phyloP scores from a whole-genome alignment of 2,113 vertebrate species.

The Upupa epops region DNA sequence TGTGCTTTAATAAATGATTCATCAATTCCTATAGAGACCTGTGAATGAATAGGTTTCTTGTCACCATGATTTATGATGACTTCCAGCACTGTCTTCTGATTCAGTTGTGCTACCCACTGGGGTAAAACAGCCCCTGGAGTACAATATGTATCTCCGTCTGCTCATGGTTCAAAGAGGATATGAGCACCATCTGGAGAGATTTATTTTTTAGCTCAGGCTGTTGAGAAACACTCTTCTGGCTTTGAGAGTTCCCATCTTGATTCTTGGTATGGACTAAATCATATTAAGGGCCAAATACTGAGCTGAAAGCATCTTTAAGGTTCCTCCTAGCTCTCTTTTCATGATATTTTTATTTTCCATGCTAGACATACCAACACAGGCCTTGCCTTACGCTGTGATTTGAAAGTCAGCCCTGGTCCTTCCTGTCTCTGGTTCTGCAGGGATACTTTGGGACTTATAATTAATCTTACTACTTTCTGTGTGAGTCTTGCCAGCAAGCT shows the following conservation, averaged over 20 bases:
- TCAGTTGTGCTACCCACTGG: background rate
- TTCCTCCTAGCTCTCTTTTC: background rate
- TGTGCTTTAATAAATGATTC: constrained; percentile 52
- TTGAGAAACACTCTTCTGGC: background rate
- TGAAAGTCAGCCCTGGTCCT: background rate
- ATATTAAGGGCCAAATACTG: background rate
- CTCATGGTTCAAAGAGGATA: background rate
- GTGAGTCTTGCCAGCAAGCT: background rate
- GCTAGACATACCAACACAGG: too few relatives aligned
- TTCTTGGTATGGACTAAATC: background rate
- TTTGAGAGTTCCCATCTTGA: background rate
- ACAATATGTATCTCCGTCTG: constrained; percentile 10
- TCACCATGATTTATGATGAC: background rate
- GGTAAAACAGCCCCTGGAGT: constrained; percentile 41
- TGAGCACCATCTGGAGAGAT: constrained; percentile 23
- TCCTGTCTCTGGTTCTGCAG: background rate
- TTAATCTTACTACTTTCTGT: background rate
- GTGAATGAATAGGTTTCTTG: constrained; percentile 10
- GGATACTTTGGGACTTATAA: background rate
- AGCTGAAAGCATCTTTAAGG: background rate
- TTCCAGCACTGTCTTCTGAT: background rate
- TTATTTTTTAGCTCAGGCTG: background rate
- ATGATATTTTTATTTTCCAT: background rate
- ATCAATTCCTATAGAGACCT: constrained; percentile 20
- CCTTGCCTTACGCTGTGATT: background rate